These are phyloP conservation scores for Porites divaricata DNA, from an alignment of 92 coral and sea anemone species.

Conservation along the genomic window DNA sequence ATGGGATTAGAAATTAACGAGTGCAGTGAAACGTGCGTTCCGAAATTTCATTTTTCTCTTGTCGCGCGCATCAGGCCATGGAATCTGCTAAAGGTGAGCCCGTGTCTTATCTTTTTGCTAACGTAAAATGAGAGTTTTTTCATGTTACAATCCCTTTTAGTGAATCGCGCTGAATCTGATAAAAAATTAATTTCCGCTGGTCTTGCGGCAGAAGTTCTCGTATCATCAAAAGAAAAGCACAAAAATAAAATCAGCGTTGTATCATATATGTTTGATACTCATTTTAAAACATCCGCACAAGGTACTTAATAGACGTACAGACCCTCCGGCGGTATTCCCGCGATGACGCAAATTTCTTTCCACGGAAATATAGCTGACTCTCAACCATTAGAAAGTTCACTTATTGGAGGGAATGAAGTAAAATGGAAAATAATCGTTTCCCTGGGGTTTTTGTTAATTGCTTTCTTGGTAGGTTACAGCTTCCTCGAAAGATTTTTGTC, in stretches of 20 bases:
- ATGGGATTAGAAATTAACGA: slow-evolving; percentile 12
- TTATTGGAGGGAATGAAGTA: neutral
- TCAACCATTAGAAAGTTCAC: neutral
- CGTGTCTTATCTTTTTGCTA: slow-evolving; percentile 11
- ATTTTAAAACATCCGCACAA: slow-evolving; percentile 25
- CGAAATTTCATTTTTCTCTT: neutral
- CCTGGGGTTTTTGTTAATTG: slow-evolving; percentile 18
- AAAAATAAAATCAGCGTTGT: slow-evolving; percentile 6
- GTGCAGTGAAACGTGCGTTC: slow-evolving; percentile 6
- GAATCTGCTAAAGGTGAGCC: slow-evolving; percentile 36
- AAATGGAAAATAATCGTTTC: neutral
- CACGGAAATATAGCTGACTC: neutral
- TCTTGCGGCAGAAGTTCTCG: slow-evolving; percentile 19
- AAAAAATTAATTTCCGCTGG: slow-evolving; percentile 45
- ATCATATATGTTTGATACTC: slow-evolving; percentile 5
- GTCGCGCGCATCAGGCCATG: slow-evolving; percentile 13
- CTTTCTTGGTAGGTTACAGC: slow-evolving; percentile 10
- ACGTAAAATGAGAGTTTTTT: neutral
- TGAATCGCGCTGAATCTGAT: slow-evolving; percentile 33
- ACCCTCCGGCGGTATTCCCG: neutral
- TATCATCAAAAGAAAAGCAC: neutral
- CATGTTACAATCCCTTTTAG: slow-evolving; percentile 3
- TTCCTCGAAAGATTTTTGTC: neutral
- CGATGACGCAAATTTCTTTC: neutral
- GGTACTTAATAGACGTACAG: neutral